A percentile compares a stretch with the other conserved stretches of the same genome.
phyloP scores from a whole-genome alignment of 2,113 vertebrate species.

The Falco punctatus region DNA sequence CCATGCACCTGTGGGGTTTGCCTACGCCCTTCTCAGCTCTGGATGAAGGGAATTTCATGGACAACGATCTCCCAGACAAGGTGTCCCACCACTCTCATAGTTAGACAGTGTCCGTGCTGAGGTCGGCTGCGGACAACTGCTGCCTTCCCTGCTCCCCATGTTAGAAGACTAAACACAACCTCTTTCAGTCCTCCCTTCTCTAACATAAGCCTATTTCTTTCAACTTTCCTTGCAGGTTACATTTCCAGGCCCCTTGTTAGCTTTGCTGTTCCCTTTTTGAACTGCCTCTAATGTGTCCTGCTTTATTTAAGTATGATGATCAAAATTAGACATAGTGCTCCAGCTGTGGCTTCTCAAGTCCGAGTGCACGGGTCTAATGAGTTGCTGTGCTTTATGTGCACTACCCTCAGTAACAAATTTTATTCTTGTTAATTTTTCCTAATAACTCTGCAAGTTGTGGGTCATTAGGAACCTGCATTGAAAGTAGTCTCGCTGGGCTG shows the following conservation, averaged over 20 bases:
- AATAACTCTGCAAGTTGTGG: neutral
- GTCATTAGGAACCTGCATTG: neutral
- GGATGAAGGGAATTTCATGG: neutral
- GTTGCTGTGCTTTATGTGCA: neutral
- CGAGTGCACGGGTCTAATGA: neutral
- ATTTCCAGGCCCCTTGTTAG: neutral
- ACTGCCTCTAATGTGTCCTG: neutral
- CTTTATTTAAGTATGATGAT: neutral
- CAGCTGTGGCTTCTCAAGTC: neutral
- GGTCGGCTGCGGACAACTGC: no score
- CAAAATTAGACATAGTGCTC: neutral
- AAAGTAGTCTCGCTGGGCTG: neutral
- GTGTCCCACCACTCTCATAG: neutral
- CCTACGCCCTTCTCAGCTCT: neutral
- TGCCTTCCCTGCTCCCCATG: neutral
- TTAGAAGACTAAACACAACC: neutral
- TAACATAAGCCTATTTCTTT: neutral
- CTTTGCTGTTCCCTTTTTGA: neutral
- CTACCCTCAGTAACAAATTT: neutral
- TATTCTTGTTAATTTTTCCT: conserved; percentile 4
- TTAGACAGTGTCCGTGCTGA: no score
- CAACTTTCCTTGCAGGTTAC: neutral
- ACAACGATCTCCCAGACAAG: accelerated
- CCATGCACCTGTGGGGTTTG: neutral
- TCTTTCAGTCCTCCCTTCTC: neutral